These are phyloP conservation scores for Idaea straminata DNA, from an alignment of 2,888 invertebrate species.

Conservation along the genomic window DNA sequence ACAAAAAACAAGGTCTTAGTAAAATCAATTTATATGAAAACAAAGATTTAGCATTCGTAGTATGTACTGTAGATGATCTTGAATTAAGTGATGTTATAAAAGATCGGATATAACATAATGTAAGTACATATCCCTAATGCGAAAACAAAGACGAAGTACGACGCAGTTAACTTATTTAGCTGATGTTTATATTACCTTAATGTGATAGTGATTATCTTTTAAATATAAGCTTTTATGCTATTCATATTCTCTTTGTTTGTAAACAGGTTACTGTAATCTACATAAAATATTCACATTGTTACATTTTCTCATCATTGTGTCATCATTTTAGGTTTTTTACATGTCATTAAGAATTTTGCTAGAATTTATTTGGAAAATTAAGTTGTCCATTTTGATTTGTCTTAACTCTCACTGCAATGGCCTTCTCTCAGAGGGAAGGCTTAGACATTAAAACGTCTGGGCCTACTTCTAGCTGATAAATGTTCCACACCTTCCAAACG, in stretches of 20 bases:
- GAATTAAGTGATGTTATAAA: constrained; percentile 17
- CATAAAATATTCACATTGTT: not conserved
- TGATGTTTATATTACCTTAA: constrained; percentile 22
- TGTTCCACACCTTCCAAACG: not conserved
- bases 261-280: not conserved
- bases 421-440: too few species aligned
- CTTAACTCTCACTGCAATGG: too few species aligned
- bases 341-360: too few species aligned
- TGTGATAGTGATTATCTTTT: constrained; percentile 26
- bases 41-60: not conserved
- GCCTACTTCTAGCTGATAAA: not conserved
- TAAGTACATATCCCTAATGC: constrained; percentile 12
- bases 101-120: not conserved
- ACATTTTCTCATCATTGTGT: constrained; percentile 1
- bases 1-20: not conserved
- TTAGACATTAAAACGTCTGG: too few species aligned
- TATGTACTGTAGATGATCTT: constrained; percentile 1
- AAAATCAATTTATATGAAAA: not conserved
- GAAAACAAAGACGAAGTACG: constrained; percentile 20
- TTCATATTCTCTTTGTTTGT: constrained; percentile 5
- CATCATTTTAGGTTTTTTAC: not conserved
- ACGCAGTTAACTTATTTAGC: constrained; percentile 17
- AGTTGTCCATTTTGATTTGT: too few species aligned
- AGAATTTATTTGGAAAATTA: too few species aligned
- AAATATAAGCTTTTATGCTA: constrained; percentile 17